Evolutionary conservation across 2,888 invertebrate species (phyloP), one percentile per base, ranked within the genome.

Genomic region (Pantelozetes paolii): DNA sequence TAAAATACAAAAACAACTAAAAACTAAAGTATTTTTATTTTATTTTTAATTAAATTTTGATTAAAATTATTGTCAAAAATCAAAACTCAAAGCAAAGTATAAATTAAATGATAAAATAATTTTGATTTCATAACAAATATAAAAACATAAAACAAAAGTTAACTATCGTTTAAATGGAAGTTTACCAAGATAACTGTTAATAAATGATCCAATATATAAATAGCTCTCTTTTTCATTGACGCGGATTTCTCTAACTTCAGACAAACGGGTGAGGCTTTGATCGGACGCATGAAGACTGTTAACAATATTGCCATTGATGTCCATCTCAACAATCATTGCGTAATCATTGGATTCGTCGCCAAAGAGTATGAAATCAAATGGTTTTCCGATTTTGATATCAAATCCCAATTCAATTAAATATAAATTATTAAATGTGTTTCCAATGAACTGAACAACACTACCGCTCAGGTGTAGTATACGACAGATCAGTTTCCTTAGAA

Each of bases 171-270:
- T 62, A 3, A 64, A 20, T 9, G n/a, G 36, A 1, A 64, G 20
- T 36, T 64, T 36, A 3, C 57, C 74, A 59, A 74, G 20, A 18
- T 57, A 74, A 70, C 36, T 57, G 32, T 74, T 74, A 15, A 50
- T 54, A 45, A n/a, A 54, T 18, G 74, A 74, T 15, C 70, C 71
- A n/a, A 74, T 32, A 71, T 74, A 74, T 32, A 74, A 40, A 57
- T 36, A 32, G 20, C 23, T 50, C 26, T 64, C 64, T n/a, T 36
- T 50, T 18, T 45, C 42, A 42, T 57, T 45, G 23, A 54, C 20
- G 11, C 20, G 23, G 1, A 74, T 40, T 71, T 81, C 81, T 28
- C 80, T 79, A 1, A 81, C 81, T 77, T 83, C 82, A 71, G 82
- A 81, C 30, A 81, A 78, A 13, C 76, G 75, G 15, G 79, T 75